Evolutionary conservation across 2,888 invertebrate species (phyloP).

Genomic region (Muschampia plurimacula): DNA sequence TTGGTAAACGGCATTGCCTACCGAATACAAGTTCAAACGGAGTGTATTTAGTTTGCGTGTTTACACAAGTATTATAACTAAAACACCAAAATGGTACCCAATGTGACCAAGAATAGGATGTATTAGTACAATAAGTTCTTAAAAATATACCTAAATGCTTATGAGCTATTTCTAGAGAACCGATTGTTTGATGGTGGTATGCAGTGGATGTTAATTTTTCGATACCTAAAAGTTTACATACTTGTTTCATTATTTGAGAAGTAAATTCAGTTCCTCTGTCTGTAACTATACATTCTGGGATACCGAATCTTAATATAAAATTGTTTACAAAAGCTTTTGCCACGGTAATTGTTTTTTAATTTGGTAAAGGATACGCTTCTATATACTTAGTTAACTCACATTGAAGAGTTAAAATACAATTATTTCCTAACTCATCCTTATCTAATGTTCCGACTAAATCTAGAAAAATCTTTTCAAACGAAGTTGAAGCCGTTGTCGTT

Average conservation of each 20-base stretch:
- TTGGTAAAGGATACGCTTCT: conserved; percentile 19
- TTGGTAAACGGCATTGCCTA: neutral
- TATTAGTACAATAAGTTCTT: conserved; percentile 26
- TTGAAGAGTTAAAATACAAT: conserved; percentile 38
- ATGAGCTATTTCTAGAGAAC: conserved; percentile 42
- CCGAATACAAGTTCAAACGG: neutral
- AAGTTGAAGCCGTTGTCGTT: conserved; percentile 38
- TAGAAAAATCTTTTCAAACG: conserved; percentile 43
- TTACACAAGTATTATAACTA: neutral
- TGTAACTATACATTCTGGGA: conserved; percentile 27
- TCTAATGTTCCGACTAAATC: conserved; percentile 43
- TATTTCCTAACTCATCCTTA: conserved; percentile 32
- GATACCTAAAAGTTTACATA: conserved; percentile 36
- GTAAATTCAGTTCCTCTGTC: conserved; percentile 35
- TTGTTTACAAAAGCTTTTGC: conserved; percentile 36
- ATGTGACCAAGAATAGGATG: neutral
- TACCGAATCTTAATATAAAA: conserved; percentile 39
- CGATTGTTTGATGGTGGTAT: neutral
- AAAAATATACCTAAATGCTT: conserved; percentile 35
- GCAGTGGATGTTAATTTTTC: neutral
- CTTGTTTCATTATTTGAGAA: conserved; percentile 13
- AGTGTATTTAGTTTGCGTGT: neutral
- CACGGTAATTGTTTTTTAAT: conserved; percentile 32
- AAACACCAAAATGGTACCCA: conserved; percentile 1
- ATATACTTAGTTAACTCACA: conserved; percentile 37